phyloP scores from a whole-genome alignment of 2,113 vertebrate species.

The Forbesichthys agassizii region DNA sequence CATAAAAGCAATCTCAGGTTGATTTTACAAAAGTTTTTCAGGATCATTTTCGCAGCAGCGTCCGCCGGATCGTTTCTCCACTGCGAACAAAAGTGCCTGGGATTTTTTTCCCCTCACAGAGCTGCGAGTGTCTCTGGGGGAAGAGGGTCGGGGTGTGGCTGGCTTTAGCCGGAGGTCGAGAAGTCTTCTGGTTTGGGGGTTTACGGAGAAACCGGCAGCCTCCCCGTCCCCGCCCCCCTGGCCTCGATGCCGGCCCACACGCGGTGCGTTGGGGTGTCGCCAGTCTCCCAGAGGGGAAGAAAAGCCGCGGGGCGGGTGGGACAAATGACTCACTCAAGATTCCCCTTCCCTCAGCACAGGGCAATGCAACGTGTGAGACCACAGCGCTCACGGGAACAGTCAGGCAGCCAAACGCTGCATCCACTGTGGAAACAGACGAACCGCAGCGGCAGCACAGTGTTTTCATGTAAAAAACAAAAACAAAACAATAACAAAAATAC shows the following conservation, averaged over 20 bases:
- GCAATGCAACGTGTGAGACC: too few species aligned
- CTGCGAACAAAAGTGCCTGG: slow-evolving; percentile 5
- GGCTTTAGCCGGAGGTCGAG: slow-evolving; percentile 54
- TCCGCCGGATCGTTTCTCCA: slow-evolving; percentile 49
- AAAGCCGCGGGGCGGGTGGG: background rate
- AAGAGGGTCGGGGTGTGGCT: background rate
- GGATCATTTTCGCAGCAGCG: slow-evolving; percentile 47
- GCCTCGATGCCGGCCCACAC: slow-evolving; percentile 11
- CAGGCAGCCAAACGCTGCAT: too few species aligned
- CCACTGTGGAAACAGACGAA: too few species aligned
- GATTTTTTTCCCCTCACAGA: too few species aligned
- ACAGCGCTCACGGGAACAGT: too few species aligned
- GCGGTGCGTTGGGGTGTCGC: slow-evolving; percentile 10
- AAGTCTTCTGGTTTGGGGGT: slow-evolving; percentile 40
- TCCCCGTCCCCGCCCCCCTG: background rate
- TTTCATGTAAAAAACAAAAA: too few species aligned
- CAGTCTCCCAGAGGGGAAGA: slow-evolving; percentile 27
- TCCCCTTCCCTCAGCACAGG: too few species aligned
- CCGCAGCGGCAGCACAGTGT: too few species aligned
- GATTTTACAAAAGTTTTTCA: slow-evolving; percentile 43
- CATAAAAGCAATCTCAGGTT: slow-evolving; percentile 36
- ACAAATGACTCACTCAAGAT: background rate
- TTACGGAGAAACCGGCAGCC: slow-evolving; percentile 32
- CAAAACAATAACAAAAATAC: too few species aligned
- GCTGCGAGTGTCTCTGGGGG: too few species aligned